Evolutionary conservation across 2,113 vertebrate genomes (phyloP).

Genomic region (Triplophysa siluroides): DNA sequence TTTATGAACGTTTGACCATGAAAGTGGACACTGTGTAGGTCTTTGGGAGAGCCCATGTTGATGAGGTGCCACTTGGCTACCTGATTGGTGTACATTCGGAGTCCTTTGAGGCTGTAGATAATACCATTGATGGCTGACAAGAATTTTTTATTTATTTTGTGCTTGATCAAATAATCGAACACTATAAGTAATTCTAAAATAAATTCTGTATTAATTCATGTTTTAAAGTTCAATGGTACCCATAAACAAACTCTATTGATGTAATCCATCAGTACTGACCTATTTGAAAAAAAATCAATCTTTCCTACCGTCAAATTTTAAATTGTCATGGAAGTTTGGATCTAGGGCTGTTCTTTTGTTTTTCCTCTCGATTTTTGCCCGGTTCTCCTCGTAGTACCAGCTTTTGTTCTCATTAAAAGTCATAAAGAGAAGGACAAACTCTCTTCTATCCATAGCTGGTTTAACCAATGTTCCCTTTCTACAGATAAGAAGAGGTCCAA

Average conservation of each 20-base stretch:
- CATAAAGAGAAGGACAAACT: slow-evolving; percentile 92
- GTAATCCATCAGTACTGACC: no score
- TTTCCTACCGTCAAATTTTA: slow-evolving; percentile 83
- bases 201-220: not conserved
- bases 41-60: slow-evolving; percentile 86
- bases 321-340: slow-evolving; percentile 63
- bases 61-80: slow-evolving; percentile 84
- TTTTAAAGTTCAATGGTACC: not conserved
- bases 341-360: slow-evolving; percentile 52
- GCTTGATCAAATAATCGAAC: not conserved
- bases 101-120: slow-evolving; percentile 83
- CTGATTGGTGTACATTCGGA: slow-evolving; percentile 88
- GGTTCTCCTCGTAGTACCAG: slow-evolving; percentile 85
- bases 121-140: slow-evolving; percentile 91
- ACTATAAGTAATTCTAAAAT: no score
- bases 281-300: not conserved
- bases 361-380: slow-evolving; percentile 63
- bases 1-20: slow-evolving; percentile 91
- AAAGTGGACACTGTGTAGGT: slow-evolving; percentile 89
- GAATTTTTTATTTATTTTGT: not conserved
- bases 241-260: not conserved
- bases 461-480: slow-evolving; percentile 76
- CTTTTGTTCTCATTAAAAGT: slow-evolving; percentile 93
- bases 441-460: slow-evolving; percentile 60
- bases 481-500: slow-evolving; percentile 92